Percentiles rank a stretch among this genome's conserved stretches.
Conservation (phyloP, 2,113 vertebrate species). For the Pongo pygmaeus region DNA sequence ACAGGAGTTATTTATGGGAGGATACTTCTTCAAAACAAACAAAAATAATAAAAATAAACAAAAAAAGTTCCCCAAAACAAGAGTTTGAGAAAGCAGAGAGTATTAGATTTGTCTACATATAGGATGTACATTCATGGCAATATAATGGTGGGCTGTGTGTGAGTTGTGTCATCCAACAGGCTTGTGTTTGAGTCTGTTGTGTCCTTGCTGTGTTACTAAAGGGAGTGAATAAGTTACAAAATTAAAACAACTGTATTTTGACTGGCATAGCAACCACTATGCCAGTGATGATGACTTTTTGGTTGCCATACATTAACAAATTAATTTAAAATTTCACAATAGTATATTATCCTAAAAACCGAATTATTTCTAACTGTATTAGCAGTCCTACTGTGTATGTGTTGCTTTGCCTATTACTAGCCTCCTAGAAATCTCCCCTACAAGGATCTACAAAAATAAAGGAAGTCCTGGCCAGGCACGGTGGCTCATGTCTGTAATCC, state of each 20-base stretch:
- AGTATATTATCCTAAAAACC: background rate
- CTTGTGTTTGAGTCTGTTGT: background rate
- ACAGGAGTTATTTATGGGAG: background rate
- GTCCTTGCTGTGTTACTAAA: background rate
- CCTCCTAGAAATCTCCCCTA: background rate
- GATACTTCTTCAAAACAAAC: background rate
- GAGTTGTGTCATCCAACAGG: background rate
- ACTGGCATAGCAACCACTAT: background rate
- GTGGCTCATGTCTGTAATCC: no score
- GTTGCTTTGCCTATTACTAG: background rate
- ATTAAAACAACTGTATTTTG: background rate
- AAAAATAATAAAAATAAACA: background rate
- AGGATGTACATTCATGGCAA: background rate
- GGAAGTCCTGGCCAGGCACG: background rate
- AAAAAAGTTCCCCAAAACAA: background rate
- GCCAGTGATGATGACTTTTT: background rate
- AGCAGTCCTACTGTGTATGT: background rate
- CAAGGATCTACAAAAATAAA: background rate
- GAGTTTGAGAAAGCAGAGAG: background rate
- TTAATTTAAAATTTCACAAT: background rate
- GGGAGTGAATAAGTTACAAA: background rate
- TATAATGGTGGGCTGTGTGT: background rate
- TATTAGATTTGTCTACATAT: background rate
- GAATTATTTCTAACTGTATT: background rate
- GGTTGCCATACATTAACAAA: background rate